phyloP scores from a whole-genome alignment of 2,113 vertebrate genomes.

The Callipepla squamata region DNA sequence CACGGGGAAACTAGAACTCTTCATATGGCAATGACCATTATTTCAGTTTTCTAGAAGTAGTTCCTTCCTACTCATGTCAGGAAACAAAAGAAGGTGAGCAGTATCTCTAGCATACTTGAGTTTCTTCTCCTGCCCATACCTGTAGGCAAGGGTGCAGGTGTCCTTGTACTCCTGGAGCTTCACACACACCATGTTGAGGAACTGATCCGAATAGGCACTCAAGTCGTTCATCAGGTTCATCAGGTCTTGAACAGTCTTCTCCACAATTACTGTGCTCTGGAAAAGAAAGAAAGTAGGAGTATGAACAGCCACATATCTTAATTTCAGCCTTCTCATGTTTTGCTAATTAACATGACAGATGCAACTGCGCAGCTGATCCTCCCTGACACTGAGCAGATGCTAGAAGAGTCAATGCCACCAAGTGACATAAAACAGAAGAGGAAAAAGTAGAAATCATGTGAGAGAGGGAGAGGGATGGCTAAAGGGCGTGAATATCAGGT shows the following conservation, averaged over 20 bases:
- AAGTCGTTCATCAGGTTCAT: conserved; percentile 96
- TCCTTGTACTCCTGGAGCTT: conserved; percentile 98
- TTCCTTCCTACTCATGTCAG: background rate
- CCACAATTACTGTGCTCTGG: conserved; percentile 95
- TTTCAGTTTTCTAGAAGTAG: background rate
- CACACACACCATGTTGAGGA: conserved; percentile 97
- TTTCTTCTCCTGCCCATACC: conserved; percentile 74
- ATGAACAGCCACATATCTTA: rapidly evolving
- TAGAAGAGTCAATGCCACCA: rapidly evolving
- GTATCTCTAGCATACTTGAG: rapidly evolving
- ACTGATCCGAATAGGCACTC: conserved; percentile 97
- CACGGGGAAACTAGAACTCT: background rate
- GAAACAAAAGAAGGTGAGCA: rapidly evolving
- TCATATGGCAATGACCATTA: rapidly evolving
- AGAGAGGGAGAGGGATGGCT: background rate
- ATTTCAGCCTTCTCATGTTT: background rate
- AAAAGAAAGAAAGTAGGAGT: background rate
- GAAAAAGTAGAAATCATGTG: background rate
- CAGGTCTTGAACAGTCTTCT: conserved; percentile 97
- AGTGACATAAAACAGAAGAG: rapidly evolving
- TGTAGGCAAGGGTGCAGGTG: conserved; percentile 92
- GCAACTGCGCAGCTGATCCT: background rate
- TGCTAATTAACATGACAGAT: background rate
- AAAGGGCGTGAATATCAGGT: background rate
- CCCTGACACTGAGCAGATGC: rapidly evolving